Conservation (phyloP, 2,797 vertebrate species). For the Morus bassanus region DNA sequence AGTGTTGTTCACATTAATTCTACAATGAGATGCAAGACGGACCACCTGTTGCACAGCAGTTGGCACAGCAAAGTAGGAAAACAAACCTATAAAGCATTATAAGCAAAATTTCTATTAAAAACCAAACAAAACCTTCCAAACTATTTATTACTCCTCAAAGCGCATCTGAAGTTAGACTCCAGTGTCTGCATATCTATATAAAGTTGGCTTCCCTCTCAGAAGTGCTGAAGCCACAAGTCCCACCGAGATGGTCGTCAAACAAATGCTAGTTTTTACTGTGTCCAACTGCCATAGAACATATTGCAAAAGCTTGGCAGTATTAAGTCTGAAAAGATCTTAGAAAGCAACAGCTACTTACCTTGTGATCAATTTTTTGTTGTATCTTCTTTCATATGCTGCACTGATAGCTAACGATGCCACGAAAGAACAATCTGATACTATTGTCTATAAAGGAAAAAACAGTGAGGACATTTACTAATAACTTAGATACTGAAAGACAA, state of each 20-base stretch:
- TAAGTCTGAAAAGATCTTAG: background rate
- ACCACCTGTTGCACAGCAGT: background rate
- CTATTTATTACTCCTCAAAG: background rate
- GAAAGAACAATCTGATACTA: conserved; percentile 99
- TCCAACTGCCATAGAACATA: background rate
- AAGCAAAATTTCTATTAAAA: background rate
- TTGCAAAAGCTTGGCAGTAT: background rate
- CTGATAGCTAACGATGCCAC: conserved; percentile 97
- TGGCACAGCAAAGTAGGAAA: background rate
- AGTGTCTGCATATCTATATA: background rate
- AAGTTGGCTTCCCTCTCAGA: background rate
- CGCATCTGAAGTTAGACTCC: background rate
- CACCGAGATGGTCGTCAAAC: background rate
- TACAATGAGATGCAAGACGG: background rate
- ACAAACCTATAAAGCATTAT: background rate
- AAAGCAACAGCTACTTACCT: conserved; percentile 78
- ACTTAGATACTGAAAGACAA: background rate
- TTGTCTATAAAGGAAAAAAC: conserved; percentile 80
- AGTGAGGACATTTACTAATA: background rate
- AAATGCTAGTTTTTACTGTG: background rate
- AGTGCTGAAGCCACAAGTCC: background rate
- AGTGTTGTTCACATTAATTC: background rate
- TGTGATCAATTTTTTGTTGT: conserved; percentile 97
- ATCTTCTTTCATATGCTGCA: conserved; percentile 95
- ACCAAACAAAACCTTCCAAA: background rate